phyloP scores from a whole-genome alignment of 2,797 vertebrate species.

The Macropodus opercularis region DNA sequence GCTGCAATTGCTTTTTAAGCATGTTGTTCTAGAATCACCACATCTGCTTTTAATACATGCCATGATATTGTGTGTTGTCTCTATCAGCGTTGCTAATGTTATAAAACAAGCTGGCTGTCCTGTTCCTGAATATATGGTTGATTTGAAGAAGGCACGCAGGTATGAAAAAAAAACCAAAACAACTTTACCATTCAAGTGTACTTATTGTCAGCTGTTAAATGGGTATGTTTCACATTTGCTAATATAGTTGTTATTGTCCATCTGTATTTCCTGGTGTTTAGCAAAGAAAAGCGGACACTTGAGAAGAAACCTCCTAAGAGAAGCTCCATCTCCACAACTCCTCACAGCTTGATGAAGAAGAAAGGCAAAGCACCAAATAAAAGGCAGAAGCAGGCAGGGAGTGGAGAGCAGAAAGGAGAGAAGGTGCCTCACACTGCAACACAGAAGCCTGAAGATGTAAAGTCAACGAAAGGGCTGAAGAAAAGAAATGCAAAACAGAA shows the following conservation, averaged over 20 bases:
- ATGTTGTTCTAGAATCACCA: background rate
- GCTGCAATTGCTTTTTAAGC: background rate
- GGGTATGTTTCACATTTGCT: background rate
- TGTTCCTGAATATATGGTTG: constrained; percentile 93
- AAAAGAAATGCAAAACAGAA: constrained; percentile 37
- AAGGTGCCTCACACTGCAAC: background rate
- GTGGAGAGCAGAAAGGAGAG: constrained; percentile 20
- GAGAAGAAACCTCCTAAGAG: constrained; percentile 90
- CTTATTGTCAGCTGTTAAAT: background rate
- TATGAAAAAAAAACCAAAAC: constrained; percentile 47
- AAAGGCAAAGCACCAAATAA: constrained; percentile 42
- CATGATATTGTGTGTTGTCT: constrained; percentile 5
- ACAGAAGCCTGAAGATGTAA: constrained; percentile 16
- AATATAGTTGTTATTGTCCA: background rate
- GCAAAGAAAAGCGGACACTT: constrained; percentile 90
- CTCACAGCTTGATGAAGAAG: constrained; percentile 86
- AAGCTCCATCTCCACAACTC: constrained; percentile 89
- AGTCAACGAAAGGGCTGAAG: constrained; percentile 34
- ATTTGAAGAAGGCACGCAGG: constrained; percentile 91
- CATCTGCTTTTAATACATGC: background rate
- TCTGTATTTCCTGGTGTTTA: constrained; percentile 60
- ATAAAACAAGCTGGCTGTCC: constrained; percentile 95
- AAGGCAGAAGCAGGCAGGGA: background rate
- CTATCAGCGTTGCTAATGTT: constrained; percentile 88
- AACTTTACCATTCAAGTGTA: background rate